Percentiles rank a stretch among this genome's conserved stretches.
phyloP scores from a whole-genome alignment of 2,113 vertebrate species.

The Gallinago media region DNA sequence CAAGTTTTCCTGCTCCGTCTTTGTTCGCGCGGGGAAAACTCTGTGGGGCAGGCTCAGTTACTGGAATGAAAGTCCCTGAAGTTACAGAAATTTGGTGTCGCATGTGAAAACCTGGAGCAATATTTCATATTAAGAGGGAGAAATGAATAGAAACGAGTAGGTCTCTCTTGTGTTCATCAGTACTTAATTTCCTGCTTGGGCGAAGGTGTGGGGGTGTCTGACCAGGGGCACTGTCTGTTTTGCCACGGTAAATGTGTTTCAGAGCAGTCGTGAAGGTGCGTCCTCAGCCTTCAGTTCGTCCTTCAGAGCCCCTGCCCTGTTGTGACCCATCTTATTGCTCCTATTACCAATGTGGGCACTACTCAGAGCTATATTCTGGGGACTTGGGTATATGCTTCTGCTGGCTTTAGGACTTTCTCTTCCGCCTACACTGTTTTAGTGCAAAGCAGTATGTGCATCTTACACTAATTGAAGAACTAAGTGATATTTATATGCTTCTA shows the following conservation, averaged over 20 bases:
- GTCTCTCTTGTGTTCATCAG: neutral
- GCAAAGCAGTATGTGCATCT: neutral
- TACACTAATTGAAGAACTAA: neutral
- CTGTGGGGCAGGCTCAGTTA: neutral
- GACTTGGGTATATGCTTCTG: neutral
- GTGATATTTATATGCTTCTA: neutral
- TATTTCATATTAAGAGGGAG: neutral
- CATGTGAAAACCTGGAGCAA: neutral
- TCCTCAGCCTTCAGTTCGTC: neutral
- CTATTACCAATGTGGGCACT: rapidly evolving
- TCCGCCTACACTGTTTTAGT: neutral
- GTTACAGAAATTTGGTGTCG: neutral
- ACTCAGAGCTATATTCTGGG: neutral
- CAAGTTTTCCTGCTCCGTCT: neutral
- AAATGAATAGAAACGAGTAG: neutral
- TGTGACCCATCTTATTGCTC: neutral
- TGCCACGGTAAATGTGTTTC: neutral
- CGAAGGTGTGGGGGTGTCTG: neutral
- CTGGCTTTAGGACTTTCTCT: neutral
- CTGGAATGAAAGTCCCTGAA: neutral
- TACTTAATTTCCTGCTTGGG: neutral
- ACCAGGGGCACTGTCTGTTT: neutral
- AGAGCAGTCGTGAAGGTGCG: neutral
- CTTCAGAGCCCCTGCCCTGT: neutral
- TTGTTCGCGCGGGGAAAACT: neutral